Base-by-base conservation (phyloP, 2,113 vertebrate species). In the Notothenia rossii region DNA sequence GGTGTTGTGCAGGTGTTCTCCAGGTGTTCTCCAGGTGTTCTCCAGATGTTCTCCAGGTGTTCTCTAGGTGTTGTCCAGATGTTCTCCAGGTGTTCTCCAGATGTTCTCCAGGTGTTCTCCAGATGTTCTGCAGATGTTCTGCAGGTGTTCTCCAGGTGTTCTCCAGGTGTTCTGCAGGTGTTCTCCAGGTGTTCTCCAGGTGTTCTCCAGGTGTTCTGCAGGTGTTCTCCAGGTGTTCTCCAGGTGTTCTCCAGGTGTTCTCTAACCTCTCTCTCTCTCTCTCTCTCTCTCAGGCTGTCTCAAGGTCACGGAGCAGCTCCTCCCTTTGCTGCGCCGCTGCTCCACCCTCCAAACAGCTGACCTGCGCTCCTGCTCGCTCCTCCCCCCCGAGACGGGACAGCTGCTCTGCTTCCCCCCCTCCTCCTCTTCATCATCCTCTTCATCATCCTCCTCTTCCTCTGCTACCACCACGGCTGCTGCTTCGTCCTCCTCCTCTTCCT, bases 241-340 rank as follows among this genome's bases (percentile, higher is more conserved):
- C 22, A 25, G 22, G 22, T 25, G 49, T 22, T 8, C 50, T 77
- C 33, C 36, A 36, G 36, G 36, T 36, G 36, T 36, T 7, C 36
- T 36, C 4, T 36, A 36, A 36, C 36, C 36, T 7, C 36, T 7
- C 36, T 7, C 36, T 7, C 36, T 36, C 36, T 36, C 33, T 12
- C 53, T 75, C 40, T 43, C 17, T 14, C 12, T 17, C 5, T 36
- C 36, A 36, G 36, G 36, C 36, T 36, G 36, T 36, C 5, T 5
- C 5, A 36, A 96, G 81, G 95, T 98, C 90, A 96, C 97, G n/a
- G 96, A 97, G 81, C 96, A 96, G 94, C 94, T 95, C 67, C 84
- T 97, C 82, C 91, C 94, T 0, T 83, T 96, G 81, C 91, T 98
- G 83, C 95, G 95, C 2, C 96, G 96, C 86, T 97, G 96, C 86